A percentile compares a stretch with the other conserved stretches of the same genome.
Conservation (phyloP, 2,113 vertebrate genomes). For the Malurus melanocephalus region DNA sequence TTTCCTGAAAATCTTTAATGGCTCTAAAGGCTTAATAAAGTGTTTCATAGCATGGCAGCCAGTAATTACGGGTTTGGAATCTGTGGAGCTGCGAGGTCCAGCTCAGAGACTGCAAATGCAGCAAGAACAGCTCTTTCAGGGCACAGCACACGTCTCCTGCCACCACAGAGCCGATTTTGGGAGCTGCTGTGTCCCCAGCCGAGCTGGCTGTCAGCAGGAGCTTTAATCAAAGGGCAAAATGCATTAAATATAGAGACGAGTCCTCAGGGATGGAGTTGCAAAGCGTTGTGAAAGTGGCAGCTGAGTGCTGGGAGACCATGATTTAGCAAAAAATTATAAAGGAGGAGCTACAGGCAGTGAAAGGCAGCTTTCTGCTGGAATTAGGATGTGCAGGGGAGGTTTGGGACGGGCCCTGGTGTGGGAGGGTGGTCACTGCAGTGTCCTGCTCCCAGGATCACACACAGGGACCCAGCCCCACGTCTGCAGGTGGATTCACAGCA, state of each 20-base stretch:
- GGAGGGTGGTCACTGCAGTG: background rate
- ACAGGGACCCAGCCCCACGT: rapidly evolving
- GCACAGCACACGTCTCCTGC: background rate
- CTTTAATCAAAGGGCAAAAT: slow-evolving; percentile 2
- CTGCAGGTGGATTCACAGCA: background rate
- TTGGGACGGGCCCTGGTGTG: background rate
- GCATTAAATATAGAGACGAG: background rate
- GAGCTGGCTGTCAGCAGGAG: slow-evolving; percentile 5
- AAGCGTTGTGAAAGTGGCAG: slow-evolving; percentile 1
- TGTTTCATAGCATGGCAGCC: slow-evolving; percentile 48
- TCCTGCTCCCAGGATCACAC: background rate
- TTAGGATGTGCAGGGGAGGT: background rate
- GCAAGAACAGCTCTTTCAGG: slow-evolving; percentile 40
- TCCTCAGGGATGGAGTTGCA: background rate
- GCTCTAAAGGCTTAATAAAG: slow-evolving; percentile 57
- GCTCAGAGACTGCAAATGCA: slow-evolving; percentile 1
- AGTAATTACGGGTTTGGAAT: slow-evolving; percentile 45
- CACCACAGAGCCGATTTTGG: background rate
- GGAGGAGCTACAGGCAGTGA: background rate
- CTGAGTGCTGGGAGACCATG: background rate
- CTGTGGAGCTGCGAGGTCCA: slow-evolving; percentile 7
- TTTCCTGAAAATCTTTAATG: slow-evolving; percentile 57
- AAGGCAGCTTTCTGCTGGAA: background rate
- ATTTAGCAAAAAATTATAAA: slow-evolving; percentile 27
- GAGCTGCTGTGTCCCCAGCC: background rate